These are phyloP conservation scores for Ephydatia muelleri DNA, from an alignment of 37 sponge, comb jelly and placozoan genomes.

Conservation along the genomic window DNA sequence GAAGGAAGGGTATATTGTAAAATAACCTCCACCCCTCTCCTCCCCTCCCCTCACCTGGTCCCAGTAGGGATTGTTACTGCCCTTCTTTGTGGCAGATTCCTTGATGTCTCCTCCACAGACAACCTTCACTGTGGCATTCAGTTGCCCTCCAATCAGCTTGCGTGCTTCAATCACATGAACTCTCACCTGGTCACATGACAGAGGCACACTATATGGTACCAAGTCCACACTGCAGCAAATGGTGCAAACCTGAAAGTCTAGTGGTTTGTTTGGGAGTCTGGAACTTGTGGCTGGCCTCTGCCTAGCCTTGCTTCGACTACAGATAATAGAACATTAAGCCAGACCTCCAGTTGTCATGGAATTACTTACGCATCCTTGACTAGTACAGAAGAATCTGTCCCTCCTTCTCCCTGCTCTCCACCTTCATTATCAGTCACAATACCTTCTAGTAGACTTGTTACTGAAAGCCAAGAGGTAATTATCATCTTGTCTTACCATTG, in stretches of 20 bases:
- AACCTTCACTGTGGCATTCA: constrained; percentile 89
- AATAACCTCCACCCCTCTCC: background rate
- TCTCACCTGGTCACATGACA: constrained; percentile 61
- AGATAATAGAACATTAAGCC: no score
- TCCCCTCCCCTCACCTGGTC: constrained; percentile 73
- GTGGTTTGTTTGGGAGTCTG: constrained; percentile 87
- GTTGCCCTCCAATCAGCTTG: constrained; percentile 79
- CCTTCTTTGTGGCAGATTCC: constrained; percentile 79
- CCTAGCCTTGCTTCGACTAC: constrained; percentile 29
- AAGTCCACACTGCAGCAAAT: background rate
- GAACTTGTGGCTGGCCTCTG: constrained; percentile 36
- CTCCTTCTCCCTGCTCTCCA: constrained; percentile 34
- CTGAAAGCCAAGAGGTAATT: background rate
- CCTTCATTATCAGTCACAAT: background rate
- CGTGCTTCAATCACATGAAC: constrained; percentile 93
- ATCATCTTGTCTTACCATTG: background rate
- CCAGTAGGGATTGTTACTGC: constrained; percentile 89
- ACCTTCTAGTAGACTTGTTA: background rate
- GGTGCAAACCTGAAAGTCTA: constrained; percentile 85
- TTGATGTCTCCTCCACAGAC: constrained; percentile 73
- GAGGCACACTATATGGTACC: background rate
- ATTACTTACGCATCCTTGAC: constrained; percentile 18
- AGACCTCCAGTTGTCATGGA: background rate
- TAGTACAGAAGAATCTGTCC: constrained; percentile 7
- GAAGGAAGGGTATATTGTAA: background rate